Evolutionary conservation across 2,888 invertebrate genomes (phyloP).

Genomic region (Siphonodentalium dalli): DNA sequence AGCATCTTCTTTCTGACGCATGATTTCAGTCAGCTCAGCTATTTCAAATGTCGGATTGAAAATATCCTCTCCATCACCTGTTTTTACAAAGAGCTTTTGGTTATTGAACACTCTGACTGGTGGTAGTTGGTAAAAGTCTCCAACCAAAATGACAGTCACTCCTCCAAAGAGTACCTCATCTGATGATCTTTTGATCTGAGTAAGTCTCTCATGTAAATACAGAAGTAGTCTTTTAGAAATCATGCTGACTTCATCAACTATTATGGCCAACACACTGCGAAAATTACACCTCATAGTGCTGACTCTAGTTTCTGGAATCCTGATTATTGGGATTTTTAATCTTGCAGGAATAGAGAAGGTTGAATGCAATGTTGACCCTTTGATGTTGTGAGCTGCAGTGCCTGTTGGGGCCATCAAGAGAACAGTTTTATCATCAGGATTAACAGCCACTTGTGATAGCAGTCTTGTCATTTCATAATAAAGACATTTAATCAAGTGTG

Average conservation of each 20-base stretch:
- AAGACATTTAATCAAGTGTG: background rate
- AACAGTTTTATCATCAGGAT: too few relatives aligned
- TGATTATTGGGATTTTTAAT: conserved; percentile 3
- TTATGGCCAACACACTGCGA: conserved; percentile 10
- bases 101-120: too few relatives aligned
- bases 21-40: too few relatives aligned
- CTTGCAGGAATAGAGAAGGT: too few relatives aligned
- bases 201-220: conserved; percentile 1
- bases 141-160: too few relatives aligned
- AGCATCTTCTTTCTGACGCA: conserved; percentile 4
- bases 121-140: too few relatives aligned
- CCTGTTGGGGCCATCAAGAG: too few relatives aligned
- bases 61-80: background rate
- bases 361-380: too few relatives aligned
- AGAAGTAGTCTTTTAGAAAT: conserved; percentile 4
- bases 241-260: conserved; percentile 19
- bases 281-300: conserved; percentile 7
- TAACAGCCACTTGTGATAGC: too few relatives aligned
- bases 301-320: background rate
- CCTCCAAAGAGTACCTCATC: background rate
- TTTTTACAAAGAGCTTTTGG: too few relatives aligned
- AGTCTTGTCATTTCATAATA: background rate
- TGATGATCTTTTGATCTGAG: conserved; percentile 6
- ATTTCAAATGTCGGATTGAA: too few relatives aligned
- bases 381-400: too few relatives aligned